Conservation (phyloP, 2,113 vertebrate species). For the Macaca nemestrina region DNA sequence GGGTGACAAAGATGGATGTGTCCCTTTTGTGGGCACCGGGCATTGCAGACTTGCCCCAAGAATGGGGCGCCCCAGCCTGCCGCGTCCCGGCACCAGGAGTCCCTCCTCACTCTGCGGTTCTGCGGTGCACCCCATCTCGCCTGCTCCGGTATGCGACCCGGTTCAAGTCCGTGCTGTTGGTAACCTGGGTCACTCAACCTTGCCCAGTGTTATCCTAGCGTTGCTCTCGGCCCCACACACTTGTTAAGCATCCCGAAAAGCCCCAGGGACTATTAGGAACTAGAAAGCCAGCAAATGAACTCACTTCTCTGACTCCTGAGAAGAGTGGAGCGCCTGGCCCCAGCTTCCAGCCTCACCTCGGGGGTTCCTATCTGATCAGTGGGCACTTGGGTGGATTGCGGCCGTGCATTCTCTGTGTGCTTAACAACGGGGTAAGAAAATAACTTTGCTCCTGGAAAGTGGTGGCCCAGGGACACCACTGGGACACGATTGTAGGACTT, state of each 20-base stretch:
- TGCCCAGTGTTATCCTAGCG: background rate
- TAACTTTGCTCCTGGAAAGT: background rate
- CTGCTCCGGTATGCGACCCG: background rate
- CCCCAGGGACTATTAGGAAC: background rate
- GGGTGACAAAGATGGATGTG: constrained; percentile 7
- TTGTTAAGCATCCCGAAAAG: background rate
- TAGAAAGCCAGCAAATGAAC: background rate
- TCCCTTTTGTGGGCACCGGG: background rate
- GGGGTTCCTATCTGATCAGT: background rate
- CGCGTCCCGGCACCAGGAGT: background rate
- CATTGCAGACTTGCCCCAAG: background rate
- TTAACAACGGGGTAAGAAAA: background rate
- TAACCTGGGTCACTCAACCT: background rate
- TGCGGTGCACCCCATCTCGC: background rate
- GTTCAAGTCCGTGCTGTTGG: background rate
- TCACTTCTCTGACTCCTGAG: background rate
- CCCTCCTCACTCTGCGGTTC: background rate
- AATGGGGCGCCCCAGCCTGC: background rate
- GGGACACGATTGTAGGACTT: too few relatives aligned
- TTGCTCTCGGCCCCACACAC: background rate
- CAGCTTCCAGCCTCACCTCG: background rate
- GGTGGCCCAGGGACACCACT: background rate
- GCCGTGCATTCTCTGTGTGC: background rate
- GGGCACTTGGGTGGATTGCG: background rate
- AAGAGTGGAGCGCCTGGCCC: background rate